Conservation (phyloP, 1,140 invertebrate genomes). For the Teleogryllus occipitalis region DNA sequence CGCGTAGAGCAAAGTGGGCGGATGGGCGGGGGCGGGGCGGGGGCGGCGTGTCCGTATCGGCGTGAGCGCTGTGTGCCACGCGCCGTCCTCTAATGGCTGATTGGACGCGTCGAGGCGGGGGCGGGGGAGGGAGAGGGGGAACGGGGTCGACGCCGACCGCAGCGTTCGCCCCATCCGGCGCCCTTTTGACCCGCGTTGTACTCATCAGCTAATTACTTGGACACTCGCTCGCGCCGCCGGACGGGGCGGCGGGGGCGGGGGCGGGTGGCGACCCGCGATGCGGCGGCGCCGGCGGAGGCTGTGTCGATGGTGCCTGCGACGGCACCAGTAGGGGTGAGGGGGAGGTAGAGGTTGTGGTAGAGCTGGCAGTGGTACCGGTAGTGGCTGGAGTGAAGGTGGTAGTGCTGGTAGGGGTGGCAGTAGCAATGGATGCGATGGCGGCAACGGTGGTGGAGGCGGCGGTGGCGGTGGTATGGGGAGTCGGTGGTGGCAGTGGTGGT, state of each 20-base stretch:
- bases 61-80: not conserved
- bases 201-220: not conserved
- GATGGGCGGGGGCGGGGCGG: too few species aligned
- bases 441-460: too few species aligned
- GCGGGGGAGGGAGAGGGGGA: not conserved
- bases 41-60: too few species aligned
- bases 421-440: too few species aligned
- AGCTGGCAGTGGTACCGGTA: too few species aligned
- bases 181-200: not conserved
- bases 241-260: too few species aligned
- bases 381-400: too few species aligned
- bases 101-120: not conserved
- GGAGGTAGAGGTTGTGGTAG: not conserved
- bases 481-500: too few species aligned
- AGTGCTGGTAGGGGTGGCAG: too few species aligned
- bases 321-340: not conserved
- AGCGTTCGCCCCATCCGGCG: not conserved
- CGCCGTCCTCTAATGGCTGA: not conserved
- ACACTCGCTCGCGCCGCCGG: not conserved
- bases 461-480: too few species aligned
- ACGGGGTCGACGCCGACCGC: not conserved
- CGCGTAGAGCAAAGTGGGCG: not conserved
- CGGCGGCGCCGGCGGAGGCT: too few species aligned
- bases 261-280: too few species aligned
- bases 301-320: not conserved